Percentiles rank a stretch among this genome's conserved stretches.
phyloP scores from a whole-genome alignment of 1,140 invertebrate species.

The Heterodera schachtii region DNA sequence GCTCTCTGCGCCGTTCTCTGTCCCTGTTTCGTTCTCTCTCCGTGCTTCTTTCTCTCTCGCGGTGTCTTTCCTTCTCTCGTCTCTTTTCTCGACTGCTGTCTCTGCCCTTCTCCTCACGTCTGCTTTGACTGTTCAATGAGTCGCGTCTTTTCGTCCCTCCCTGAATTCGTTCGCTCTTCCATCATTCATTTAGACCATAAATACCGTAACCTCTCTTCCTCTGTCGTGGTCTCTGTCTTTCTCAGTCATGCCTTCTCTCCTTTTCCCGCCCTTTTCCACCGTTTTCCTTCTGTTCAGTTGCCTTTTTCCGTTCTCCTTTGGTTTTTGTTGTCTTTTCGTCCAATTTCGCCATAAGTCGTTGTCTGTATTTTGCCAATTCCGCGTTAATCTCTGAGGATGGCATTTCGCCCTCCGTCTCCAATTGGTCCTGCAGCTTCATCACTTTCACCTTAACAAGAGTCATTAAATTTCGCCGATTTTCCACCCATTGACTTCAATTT shows the following conservation, averaged over 20 bases:
- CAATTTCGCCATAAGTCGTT: constrained; percentile 51
- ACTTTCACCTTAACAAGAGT: constrained; percentile 56
- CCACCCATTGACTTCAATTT: constrained; percentile 53
- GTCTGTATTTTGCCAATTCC: constrained; percentile 45
- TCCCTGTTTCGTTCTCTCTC: background rate
- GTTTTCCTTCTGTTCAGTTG: constrained; percentile 3
- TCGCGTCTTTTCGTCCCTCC: background rate
- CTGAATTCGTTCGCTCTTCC: background rate
- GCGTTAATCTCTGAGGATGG: constrained; percentile 41
- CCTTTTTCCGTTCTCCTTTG: constrained; percentile 28
- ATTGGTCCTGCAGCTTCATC: constrained; percentile 58
- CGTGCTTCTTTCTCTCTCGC: background rate
- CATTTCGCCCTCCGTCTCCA: constrained; percentile 47
- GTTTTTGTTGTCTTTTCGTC: constrained; percentile 47
- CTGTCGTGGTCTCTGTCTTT: constrained; percentile 13
- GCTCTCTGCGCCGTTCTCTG: background rate
- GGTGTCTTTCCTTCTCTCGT: background rate
- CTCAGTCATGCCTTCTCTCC: background rate
- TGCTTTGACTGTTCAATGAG: background rate
- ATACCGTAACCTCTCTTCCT: background rate
- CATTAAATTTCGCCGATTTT: no score
- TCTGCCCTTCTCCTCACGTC: background rate
- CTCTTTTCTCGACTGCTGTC: background rate
- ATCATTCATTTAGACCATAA: background rate
- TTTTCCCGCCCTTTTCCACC: constrained; percentile 1